Base-by-base conservation (phyloP, 2,113 vertebrate species). In the Dasyornis broadbenti region DNA sequence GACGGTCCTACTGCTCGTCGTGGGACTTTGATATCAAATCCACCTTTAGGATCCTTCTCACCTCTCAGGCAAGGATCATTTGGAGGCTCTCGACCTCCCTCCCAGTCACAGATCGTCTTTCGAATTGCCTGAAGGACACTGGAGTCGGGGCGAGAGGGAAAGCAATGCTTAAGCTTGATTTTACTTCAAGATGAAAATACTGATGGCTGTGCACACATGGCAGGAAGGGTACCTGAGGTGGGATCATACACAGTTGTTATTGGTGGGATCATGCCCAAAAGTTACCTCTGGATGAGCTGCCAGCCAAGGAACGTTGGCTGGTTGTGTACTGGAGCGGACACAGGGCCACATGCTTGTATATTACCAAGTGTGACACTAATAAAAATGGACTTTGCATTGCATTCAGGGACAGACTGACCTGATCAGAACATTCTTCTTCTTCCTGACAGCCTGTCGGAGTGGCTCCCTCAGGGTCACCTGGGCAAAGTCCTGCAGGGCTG, bases 91-190 rank as follows among this genome's bases (percentile, higher is more conserved):
- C 99, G 98, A 26, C 98, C 99, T 53, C 98, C 99, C 44, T 99
- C 99, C 99, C 99, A 99, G 98, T 99, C 99, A 97, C 99, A 99
- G 90, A 99, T 99, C 0, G 99, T 99, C 96, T 99, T 99, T 54
- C 99, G 98, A 96, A 99, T 99, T 9, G 99, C 99, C 97, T 99
- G 99, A 54, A 99, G 98, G 91, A 99, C 99, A 82, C 99, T 99
- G 90, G n/a, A 28, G 81, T 9, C 8, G 30, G 47, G 33, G 56
- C 40, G 31, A 96, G 13, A 64, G 53, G 47, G 11, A 16, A 54
- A 80, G 56, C 4, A 71, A 16, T 31, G 75, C 68, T 96, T 49
- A 79, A 95, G 54, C 10, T n/a, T n/a, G 66, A n/a, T 50, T 86
- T 9, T 66, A 8, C 13, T 15, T 15, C 28, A 68, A 22, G 47